These are phyloP conservation scores for Pteria penguin DNA, from an alignment of 2,888 invertebrate species.

Conservation along the genomic window DNA sequence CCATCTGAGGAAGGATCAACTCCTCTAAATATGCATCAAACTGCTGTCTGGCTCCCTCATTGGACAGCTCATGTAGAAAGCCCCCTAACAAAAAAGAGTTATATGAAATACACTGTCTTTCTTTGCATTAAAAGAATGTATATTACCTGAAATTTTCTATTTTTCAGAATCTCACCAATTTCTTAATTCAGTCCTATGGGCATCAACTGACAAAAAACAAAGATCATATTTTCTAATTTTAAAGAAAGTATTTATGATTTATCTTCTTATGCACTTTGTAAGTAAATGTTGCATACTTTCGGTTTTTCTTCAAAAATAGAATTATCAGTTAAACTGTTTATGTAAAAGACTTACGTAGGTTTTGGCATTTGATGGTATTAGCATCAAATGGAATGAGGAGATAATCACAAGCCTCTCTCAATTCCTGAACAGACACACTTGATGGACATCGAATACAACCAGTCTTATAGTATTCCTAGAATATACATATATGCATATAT, in stretches of 20 bases:
- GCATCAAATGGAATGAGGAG: conserved; percentile 98
- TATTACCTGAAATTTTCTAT: too few relatives aligned
- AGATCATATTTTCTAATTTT: too few relatives aligned
- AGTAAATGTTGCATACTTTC: too few relatives aligned
- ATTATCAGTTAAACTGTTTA: too few relatives aligned
- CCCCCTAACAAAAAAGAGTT: conserved; percentile 86
- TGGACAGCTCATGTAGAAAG: conserved; percentile 97
- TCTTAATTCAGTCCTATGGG: too few relatives aligned
- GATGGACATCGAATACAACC: conserved; percentile 96
- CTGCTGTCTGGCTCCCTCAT: conserved; percentile 98
- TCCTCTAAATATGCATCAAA: conserved; percentile 98
- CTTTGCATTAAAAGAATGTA: too few relatives aligned
- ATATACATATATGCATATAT: not conserved
- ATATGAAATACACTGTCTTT: too few relatives aligned
- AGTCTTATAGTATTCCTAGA: conserved; percentile 91
- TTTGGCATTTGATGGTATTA: conserved; percentile 91
- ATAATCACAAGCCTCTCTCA: conserved; percentile 99
- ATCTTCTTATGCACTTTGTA: too few relatives aligned
- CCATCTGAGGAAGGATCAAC: conserved; percentile 97
- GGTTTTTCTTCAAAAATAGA: too few relatives aligned
- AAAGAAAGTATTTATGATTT: too few relatives aligned
- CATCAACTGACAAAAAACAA: too few relatives aligned
- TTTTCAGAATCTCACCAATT: too few relatives aligned
- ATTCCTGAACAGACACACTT: conserved; percentile 95
- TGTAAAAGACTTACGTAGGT: conserved; percentile 88